Percentiles rank a stretch among this genome's conserved stretches.
Evolutionary conservation across 2,888 invertebrate genomes (phyloP).

Genomic region (Anthoptus insignis): DNA sequence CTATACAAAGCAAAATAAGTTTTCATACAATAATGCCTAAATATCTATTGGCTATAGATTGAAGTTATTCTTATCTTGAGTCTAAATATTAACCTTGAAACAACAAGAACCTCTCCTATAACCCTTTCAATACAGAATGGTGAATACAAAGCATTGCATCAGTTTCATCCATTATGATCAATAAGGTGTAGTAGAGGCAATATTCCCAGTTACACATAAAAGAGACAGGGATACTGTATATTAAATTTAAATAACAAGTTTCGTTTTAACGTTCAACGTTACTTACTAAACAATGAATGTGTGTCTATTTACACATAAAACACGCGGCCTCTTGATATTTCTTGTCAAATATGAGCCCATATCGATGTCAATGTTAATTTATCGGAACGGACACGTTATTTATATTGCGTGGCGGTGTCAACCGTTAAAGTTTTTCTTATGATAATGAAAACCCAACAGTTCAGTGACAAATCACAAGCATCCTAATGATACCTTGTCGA

Average conservation of each 20-base stretch:
- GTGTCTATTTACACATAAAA: background rate
- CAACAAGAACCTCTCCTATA: background rate
- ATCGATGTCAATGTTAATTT: background rate
- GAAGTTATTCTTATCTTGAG: no score
- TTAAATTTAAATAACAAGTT: constrained; percentile 14
- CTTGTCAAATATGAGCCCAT: background rate
- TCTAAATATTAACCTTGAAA: background rate
- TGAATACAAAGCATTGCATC: background rate
- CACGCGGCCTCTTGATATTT: constrained; percentile 15
- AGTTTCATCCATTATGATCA: background rate
- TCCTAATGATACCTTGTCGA: constrained; percentile 51
- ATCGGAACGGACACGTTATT: constrained; percentile 17
- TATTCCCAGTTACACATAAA: background rate
- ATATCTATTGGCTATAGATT: no score
- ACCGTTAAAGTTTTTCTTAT: constrained; percentile 17
- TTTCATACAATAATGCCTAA: no score
- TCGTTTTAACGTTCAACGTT: background rate
- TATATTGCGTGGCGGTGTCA: constrained; percentile 9
- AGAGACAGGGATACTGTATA: background rate
- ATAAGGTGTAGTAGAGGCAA: background rate
- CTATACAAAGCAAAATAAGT: no score
- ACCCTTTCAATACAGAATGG: background rate
- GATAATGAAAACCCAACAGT: constrained; percentile 28
- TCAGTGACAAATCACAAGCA: constrained; percentile 47
- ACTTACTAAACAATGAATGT: background rate